Evolutionary conservation across 1,140 invertebrate genomes (phyloP).

Genomic region (Meloidogyne chitwoodi): DNA sequence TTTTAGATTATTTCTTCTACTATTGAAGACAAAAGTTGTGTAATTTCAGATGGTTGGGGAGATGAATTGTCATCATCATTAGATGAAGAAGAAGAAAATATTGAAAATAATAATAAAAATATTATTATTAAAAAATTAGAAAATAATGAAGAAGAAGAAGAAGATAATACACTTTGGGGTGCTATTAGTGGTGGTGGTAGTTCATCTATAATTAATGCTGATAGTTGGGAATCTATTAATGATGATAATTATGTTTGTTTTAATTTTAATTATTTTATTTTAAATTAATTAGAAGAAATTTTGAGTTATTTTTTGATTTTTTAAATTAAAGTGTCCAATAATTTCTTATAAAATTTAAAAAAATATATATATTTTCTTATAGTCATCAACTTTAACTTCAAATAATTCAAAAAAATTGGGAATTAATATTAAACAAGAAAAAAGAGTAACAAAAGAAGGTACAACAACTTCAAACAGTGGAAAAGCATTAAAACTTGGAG

Average conservation of each 20-base stretch:
- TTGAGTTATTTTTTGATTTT: not conserved
- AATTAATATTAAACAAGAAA: not conserved
- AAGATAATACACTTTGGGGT: not conserved
- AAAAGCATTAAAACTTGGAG: slow-evolving; percentile 11
- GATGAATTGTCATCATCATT: not conserved
- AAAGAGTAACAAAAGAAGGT: not conserved
- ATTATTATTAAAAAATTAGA: too few species aligned
- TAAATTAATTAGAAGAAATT: not conserved
- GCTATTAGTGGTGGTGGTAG: not conserved
- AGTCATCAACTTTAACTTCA: not conserved
- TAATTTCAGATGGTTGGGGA: slow-evolving; percentile 12
- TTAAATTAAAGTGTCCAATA: too few species aligned
- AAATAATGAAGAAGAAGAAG: not conserved
- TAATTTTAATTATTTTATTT: not conserved
- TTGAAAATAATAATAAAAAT: not conserved
- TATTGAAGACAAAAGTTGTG: not conserved
- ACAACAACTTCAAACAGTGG: not conserved
- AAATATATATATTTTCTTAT: too few species aligned
- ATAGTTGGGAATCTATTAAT: slow-evolving; percentile 2
- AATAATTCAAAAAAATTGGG: not conserved
- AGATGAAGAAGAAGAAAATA: not conserved
- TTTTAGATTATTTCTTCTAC: not conserved
- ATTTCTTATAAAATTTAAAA: too few species aligned
- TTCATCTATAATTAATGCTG: not conserved
- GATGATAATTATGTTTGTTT: not conserved